phyloP scores from a whole-genome alignment of 1,140 invertebrate genomes.

The Aphis gossypii region DNA sequence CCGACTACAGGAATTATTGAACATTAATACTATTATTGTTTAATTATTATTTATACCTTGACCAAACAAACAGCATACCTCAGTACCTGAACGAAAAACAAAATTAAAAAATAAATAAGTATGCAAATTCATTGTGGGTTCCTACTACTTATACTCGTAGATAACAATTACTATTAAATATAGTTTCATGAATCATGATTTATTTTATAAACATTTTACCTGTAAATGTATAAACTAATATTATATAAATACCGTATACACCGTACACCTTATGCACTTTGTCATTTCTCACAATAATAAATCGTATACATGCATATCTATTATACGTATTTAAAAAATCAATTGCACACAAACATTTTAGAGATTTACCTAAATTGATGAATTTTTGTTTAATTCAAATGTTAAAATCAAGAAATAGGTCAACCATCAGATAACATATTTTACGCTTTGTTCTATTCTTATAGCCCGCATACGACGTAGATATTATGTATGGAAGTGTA shows the following conservation, averaged over 20 bases:
- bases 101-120: neutral
- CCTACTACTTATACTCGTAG: neutral
- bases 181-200: neutral
- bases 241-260: neutral
- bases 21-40: neutral
- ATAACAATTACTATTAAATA: constrained; percentile 5
- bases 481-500: neutral
- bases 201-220: neutral
- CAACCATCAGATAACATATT: constrained; percentile 20
- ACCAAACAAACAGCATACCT: neutral
- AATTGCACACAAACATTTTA: neutral
- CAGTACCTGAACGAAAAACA: neutral
- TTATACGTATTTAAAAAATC: neutral
- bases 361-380: neutral
- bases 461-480: neutral
- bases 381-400: neutral
- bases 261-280: neutral
- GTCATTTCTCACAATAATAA: neutral
- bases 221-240: neutral
- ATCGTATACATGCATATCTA: neutral
- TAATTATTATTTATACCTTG: neutral
- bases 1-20: neutral
- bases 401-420: constrained; percentile 23
- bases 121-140: neutral
- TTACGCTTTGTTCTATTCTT: neutral